A percentile compares a stretch with the other conserved stretches of the same genome.
phyloP scores from a whole-genome alignment of 2,113 vertebrate genomes.

The Melierax canorus region DNA sequence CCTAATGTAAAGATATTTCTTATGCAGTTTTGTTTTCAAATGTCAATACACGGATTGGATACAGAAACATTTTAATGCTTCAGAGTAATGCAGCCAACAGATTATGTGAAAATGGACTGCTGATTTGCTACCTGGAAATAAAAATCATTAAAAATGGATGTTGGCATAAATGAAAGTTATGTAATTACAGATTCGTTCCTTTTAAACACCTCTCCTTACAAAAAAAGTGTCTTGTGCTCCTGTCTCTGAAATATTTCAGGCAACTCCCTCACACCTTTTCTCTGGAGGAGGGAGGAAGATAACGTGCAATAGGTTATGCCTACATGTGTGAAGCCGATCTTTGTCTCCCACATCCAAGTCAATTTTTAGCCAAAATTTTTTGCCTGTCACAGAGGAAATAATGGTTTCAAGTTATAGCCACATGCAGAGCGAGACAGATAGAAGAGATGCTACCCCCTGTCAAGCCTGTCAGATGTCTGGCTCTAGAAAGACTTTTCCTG shows the following conservation, averaged over 20 bases:
- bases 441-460: background rate
- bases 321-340: background rate
- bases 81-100: background rate
- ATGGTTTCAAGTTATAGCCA: conserved; percentile 1
- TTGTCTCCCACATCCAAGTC: background rate
- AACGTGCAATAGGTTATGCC: background rate
- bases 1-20: background rate
- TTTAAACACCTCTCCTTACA: background rate
- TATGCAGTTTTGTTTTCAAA: background rate
- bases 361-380: conserved; percentile 9
- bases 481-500: conserved; percentile 19
- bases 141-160: background rate
- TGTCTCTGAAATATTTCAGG: background rate
- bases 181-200: background rate
- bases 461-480: conserved; percentile 30
- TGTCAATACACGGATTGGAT: background rate
- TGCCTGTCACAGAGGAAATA: background rate
- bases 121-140: background rate
- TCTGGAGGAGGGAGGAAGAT: background rate
- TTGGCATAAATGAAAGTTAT: background rate
- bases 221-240: background rate
- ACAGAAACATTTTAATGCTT: background rate
- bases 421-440: background rate
- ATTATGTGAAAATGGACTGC: background rate
- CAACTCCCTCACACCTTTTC: background rate